Evolutionary conservation across 2,797 vertebrate species (phyloP).

Genomic region (Brotula barbata): DNA sequence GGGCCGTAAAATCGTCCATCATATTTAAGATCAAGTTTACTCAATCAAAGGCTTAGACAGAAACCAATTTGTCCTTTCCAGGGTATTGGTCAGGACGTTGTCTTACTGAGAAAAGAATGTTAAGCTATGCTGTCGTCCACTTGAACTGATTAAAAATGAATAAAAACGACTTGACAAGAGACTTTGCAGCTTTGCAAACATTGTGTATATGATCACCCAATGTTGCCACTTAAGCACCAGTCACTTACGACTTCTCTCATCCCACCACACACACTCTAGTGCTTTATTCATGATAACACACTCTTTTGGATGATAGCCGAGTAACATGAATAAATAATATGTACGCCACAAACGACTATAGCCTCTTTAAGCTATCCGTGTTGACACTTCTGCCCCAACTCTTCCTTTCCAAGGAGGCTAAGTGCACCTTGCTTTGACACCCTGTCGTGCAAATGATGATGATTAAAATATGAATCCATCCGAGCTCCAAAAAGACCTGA

Average conservation of each 20-base stretch:
- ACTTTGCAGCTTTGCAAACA: no score
- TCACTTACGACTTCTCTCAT: neutral
- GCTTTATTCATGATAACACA: conserved; percentile 39
- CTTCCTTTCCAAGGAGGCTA: conserved; percentile 19
- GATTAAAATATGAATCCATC: conserved; percentile 15
- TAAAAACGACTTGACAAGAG: no score
- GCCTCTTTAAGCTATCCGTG: conserved; percentile 28
- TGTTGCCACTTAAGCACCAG: no score
- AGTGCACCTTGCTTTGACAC: conserved; percentile 20
- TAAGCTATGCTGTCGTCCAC: no score
- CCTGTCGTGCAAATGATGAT: conserved; percentile 20
- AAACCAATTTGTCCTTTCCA: no score
- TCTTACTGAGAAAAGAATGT: no score
- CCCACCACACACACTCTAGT: neutral
- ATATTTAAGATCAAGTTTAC: no score
- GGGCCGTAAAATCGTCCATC: no score
- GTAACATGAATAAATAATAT: conserved; percentile 36
- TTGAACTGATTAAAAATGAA: no score
- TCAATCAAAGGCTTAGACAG: no score
- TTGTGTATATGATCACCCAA: no score
- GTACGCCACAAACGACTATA: conserved; percentile 17
- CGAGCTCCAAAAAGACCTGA: conserved; percentile 9
- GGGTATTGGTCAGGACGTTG: no score
- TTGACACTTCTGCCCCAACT: conserved; percentile 33
- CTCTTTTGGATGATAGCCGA: conserved; percentile 33